phyloP scores from a whole-genome alignment of 2,113 vertebrate genomes.

The Pteruthius melanotis region DNA sequence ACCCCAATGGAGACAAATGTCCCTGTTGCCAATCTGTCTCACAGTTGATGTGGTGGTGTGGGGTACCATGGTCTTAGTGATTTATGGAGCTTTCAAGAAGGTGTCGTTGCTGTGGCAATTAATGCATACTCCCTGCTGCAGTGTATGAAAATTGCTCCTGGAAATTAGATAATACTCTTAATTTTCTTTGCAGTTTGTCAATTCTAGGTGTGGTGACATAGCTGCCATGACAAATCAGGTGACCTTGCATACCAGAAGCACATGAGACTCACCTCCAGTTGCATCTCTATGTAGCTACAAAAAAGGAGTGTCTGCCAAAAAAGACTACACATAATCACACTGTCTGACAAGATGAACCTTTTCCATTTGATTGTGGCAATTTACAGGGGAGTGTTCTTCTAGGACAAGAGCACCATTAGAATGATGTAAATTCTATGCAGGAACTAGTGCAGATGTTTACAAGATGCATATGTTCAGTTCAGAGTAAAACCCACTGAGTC shows the following conservation, averaged over 20 bases:
- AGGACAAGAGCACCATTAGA: background rate
- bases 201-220: conserved; percentile 58
- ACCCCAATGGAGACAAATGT: conserved; percentile 48
- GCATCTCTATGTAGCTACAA: background rate
- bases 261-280: background rate
- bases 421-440: background rate
- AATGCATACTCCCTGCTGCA: conserved; percentile 63
- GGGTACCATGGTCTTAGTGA: conserved; percentile 47
- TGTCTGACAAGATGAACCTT: background rate
- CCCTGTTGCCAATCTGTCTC: conserved; percentile 13
- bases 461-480: background rate
- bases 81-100: conserved; percentile 70
- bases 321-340: background rate
- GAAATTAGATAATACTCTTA: conserved; percentile 77
- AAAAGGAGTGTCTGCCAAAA: background rate
- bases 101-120: conserved; percentile 67
- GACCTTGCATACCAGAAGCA: conserved; percentile 40
- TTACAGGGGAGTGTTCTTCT: background rate
- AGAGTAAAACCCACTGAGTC: background rate
- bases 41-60: background rate
- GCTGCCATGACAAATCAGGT: conserved; percentile 63
- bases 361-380: background rate
- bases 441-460: background rate
- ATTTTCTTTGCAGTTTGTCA: conserved; percentile 76
- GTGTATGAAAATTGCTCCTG: conserved; percentile 69